Percentiles rank a stretch among this genome's conserved stretches.
phyloP scores from a whole-genome alignment of 2,888 invertebrate species.

The Lepeophtheirus nordmannii region DNA sequence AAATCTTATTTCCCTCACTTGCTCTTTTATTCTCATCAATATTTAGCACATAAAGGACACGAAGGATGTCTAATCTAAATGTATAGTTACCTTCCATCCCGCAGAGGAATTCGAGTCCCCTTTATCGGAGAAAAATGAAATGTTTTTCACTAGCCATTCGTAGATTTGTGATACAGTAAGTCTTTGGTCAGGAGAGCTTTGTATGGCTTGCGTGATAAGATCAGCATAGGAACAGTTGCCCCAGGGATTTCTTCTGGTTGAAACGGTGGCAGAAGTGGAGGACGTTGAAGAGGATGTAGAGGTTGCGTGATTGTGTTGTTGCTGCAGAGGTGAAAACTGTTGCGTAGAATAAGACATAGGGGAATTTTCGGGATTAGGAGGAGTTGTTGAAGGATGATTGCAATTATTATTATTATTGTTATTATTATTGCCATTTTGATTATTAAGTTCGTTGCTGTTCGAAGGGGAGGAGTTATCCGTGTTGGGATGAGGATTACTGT shows the following conservation, averaged over 20 bases:
- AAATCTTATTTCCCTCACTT: no score
- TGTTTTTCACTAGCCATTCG: slow-evolving; percentile 99
- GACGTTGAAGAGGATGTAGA: slow-evolving; percentile 29
- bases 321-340: no score
- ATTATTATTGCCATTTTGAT: no score
- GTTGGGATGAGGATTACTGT: no score
- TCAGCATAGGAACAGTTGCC: slow-evolving; percentile 96
- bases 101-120: slow-evolving; percentile 98
- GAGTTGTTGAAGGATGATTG: no score
- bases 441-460: slow-evolving; percentile 74
- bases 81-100: slow-evolving; percentile 83
- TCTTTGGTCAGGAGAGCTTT: slow-evolving; percentile 82
- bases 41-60: no score
- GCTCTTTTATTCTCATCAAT: no score
- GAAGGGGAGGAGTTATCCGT: slow-evolving; percentile 38
- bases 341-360: no score
- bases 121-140: slow-evolving; percentile 98
- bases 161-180: slow-evolving; percentile 96
- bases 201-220: slow-evolving; percentile 96
- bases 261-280: not conserved
- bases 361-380: no score
- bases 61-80: no score
- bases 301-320: no score
- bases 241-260: slow-evolving; percentile 71
- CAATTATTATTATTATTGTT: no score